These are phyloP conservation scores for Philaenus spumarius DNA, from an alignment of 1,140 invertebrate species.

Conservation along the genomic window DNA sequence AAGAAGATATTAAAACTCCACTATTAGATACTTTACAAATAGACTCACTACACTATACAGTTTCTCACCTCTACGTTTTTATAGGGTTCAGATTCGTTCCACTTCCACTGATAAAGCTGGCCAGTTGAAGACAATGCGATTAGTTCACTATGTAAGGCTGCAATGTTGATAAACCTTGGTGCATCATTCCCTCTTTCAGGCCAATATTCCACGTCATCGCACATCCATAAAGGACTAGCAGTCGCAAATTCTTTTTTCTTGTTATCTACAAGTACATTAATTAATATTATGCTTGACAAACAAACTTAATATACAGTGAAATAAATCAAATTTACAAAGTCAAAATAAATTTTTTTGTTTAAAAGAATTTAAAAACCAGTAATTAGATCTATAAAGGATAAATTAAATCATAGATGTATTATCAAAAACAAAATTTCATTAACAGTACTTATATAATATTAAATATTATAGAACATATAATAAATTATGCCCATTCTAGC, in stretches of 20 bases:
- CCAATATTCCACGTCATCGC: constrained; percentile 93
- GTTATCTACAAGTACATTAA: constrained; percentile 47
- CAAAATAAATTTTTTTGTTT: too few relatives aligned
- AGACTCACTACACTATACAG: too few relatives aligned
- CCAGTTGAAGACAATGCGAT: constrained; percentile 84
- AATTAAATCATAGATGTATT: too few relatives aligned
- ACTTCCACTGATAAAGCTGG: constrained; percentile 96
- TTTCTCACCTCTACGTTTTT: constrained; percentile 43
- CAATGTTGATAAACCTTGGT: constrained; percentile 69
- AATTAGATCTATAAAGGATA: too few relatives aligned
- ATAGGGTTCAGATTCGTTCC: constrained; percentile 86
- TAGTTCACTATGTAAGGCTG: constrained; percentile 88
- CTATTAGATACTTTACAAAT: too few relatives aligned
- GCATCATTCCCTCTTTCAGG: constrained; percentile 58
- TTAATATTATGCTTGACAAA: constrained; percentile 9
- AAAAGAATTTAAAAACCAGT: too few relatives aligned
- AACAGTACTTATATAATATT: too few relatives aligned
- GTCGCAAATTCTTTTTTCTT: constrained; percentile 75
- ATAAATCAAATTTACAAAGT: too few relatives aligned
- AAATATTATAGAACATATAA: too few relatives aligned
- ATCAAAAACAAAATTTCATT: too few relatives aligned
- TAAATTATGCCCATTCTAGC: too few relatives aligned
- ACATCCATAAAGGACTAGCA: constrained; percentile 84
- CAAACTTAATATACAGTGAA: constrained; percentile 2
- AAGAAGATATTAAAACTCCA: too few relatives aligned